A percentile compares a stretch with the other conserved stretches of the same genome.
phyloP scores from a whole-genome alignment of 2,113 vertebrate genomes.

The Oriolus oriolus region DNA sequence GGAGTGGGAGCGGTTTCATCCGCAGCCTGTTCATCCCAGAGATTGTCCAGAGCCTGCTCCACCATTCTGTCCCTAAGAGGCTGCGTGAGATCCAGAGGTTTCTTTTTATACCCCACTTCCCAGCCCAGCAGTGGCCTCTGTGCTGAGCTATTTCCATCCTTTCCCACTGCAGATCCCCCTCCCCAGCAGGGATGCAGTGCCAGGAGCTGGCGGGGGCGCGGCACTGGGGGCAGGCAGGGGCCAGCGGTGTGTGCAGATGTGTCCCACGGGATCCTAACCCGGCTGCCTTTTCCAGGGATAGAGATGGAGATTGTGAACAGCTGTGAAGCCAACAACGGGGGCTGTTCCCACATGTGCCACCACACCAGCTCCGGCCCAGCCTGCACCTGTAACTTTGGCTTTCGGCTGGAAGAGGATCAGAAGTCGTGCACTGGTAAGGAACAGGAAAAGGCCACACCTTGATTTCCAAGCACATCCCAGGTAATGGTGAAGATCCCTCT shows the following conservation, averaged over 20 bases:
- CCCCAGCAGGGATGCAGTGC: background rate
- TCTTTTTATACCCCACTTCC: background rate
- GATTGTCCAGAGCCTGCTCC: background rate
- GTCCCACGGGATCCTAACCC: background rate
- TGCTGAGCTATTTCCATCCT: background rate
- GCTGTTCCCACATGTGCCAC: conserved; percentile 87
- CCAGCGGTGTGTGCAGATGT: accelerated
- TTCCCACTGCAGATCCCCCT: background rate
- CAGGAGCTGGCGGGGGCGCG: accelerated
- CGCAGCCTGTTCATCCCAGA: background rate
- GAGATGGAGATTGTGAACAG: conserved; percentile 98
- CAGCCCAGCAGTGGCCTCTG: background rate
- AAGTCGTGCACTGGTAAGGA: conserved; percentile 85
- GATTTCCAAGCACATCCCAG: background rate
- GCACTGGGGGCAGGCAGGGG: background rate
- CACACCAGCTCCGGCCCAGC: conserved; percentile 81
- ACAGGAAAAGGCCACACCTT: accelerated
- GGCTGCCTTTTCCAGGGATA: conserved; percentile 75
- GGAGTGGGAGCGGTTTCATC: background rate
- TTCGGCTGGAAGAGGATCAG: conserved; percentile 78
- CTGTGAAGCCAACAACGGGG: conserved; percentile 85
- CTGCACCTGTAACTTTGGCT: conserved; percentile 86
- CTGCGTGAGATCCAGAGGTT: background rate
- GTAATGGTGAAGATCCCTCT: accelerated
- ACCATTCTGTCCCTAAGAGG: background rate